phyloP scores from a whole-genome alignment of 2,888 invertebrate genomes.

The Choristoneura rosaceana region DNA sequence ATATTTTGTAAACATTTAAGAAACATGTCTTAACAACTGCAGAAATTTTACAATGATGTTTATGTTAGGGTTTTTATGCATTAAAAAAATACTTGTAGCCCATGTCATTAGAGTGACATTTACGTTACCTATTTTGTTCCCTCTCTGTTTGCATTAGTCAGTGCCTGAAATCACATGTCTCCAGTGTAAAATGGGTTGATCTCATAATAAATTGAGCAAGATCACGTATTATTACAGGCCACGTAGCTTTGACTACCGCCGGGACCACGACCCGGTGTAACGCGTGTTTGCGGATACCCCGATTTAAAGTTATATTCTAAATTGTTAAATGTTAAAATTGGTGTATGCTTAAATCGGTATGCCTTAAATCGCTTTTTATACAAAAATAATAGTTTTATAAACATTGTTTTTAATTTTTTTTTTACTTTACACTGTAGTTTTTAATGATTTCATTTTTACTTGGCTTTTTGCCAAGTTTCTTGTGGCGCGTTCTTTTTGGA shows the following conservation, averaged over 20 bases:
- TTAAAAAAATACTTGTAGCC: background rate
- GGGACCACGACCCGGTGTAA: background rate
- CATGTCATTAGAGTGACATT: background rate
- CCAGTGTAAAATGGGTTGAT: conserved; percentile 26
- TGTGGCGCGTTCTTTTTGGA: too few species aligned
- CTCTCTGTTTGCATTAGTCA: conserved; percentile 8
- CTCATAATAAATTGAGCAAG: conserved; percentile 27
- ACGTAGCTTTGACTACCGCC: conserved; percentile 11
- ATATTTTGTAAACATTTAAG: too few species aligned
- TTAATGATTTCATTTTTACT: too few species aligned
- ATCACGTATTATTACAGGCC: conserved; percentile 36
- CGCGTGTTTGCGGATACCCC: background rate
- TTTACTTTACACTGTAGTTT: too few species aligned
- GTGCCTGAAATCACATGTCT: conserved; percentile 22
- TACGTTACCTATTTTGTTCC: background rate
- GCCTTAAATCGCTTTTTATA: too few species aligned
- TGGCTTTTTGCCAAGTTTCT: too few species aligned
- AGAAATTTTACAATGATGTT: too few species aligned
- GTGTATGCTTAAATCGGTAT: too few species aligned
- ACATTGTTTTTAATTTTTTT: too few species aligned
- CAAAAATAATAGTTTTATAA: too few species aligned
- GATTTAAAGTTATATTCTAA: background rate
- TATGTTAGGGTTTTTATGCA: background rate
- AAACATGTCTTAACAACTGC: too few species aligned
- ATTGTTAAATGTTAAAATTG: too few species aligned